Conservation (phyloP, 2,797 vertebrate genomes). For the Tragelaphus eurycerus region DNA sequence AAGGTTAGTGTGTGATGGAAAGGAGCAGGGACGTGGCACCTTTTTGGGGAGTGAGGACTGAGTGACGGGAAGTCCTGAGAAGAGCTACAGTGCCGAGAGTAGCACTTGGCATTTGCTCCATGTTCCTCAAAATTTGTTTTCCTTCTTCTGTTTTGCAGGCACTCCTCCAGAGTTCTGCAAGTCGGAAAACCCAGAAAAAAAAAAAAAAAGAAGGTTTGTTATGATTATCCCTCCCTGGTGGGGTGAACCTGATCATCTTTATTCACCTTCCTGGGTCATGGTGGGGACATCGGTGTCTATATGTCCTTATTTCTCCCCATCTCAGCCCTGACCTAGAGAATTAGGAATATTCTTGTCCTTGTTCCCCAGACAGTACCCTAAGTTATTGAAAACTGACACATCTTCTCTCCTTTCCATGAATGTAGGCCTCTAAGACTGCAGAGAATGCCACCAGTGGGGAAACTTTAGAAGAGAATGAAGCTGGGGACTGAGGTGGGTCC, state of each 20-base stretch:
- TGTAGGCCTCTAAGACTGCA: constrained; percentile 94
- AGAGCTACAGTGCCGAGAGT: not conserved
- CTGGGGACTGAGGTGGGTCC: constrained; percentile 86
- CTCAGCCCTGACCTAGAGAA: not conserved
- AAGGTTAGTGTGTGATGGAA: constrained; percentile 86
- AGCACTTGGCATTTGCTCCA: not conserved
- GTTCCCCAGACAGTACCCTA: not conserved
- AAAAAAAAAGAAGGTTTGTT: constrained; percentile 99
- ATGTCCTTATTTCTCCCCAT: not conserved
- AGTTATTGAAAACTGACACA: not conserved
- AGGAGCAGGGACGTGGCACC: not conserved
- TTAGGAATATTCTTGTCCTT: not conserved
- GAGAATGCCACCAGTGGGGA: constrained; percentile 93
- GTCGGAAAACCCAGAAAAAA: constrained; percentile 98
- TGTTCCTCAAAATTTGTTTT: not conserved
- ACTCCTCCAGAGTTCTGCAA: constrained; percentile 96
- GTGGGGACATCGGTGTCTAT: not conserved
- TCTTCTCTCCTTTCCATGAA: constrained; percentile 28
- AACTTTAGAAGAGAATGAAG: constrained; percentile 90
- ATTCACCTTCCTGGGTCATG: not conserved
- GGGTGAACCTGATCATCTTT: not conserved
- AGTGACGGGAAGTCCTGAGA: not conserved
- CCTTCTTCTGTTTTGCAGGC: constrained; percentile 82
- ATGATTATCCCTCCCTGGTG: not conserved
- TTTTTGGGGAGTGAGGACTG: not conserved